Percentiles rank a stretch among this genome's conserved stretches.
Conservation (phyloP, 2,888 invertebrate species). For the Cepaea hortensis region DNA sequence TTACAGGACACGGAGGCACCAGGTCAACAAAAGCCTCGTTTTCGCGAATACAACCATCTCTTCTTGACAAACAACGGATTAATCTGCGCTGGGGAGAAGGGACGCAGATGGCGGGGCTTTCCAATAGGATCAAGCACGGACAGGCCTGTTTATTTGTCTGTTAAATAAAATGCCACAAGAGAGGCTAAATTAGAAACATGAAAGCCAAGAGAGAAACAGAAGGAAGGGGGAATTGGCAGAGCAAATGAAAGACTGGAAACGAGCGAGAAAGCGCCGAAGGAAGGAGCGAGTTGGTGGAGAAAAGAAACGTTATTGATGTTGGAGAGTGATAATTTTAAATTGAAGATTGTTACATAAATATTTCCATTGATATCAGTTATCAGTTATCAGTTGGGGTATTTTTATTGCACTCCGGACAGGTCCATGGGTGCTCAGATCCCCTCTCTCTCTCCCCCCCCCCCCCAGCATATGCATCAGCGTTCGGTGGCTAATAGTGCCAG, state of each 20-base stretch:
- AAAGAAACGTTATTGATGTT: not conserved
- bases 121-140: not conserved
- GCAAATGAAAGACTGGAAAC: not conserved
- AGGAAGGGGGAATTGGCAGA: not conserved
- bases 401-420: too few relatives aligned
- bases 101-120: not conserved
- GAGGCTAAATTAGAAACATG: not conserved
- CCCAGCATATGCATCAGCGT: too few relatives aligned
- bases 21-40: conserved; percentile 8
- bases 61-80: conserved; percentile 15
- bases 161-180: conserved; percentile 6
- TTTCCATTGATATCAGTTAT: too few relatives aligned
- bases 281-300: not conserved
- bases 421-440: too few relatives aligned
- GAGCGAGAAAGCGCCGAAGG: not conserved
- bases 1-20: not conserved
- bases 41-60: not conserved
- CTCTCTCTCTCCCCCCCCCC: too few relatives aligned
- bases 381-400: too few relatives aligned
- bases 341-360: not conserved
- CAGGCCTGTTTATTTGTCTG: not conserved
- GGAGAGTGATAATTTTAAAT: not conserved
- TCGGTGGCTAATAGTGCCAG: too few relatives aligned
- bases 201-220: not conserved
- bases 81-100: not conserved